Conservation (phyloP, 2,888 invertebrate species). For the Tromatobia lineatoria region DNA sequence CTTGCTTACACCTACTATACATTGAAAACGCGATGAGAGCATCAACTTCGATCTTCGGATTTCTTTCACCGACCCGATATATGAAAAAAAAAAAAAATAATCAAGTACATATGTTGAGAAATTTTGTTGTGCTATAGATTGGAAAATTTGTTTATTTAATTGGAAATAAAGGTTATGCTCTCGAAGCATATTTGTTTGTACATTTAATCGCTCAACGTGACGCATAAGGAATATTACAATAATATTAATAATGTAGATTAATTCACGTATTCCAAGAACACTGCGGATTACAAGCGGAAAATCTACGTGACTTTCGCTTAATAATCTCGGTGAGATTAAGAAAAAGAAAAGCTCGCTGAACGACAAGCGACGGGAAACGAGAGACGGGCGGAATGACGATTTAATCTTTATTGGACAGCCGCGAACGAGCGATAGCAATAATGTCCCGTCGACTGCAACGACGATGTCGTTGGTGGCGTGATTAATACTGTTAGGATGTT, state of each 20-base stretch:
- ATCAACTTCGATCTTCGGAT: constrained; percentile 3
- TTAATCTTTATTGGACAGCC: constrained; percentile 18
- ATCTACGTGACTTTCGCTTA: constrained; percentile 29
- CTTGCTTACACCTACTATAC: background rate
- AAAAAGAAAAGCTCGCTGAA: constrained; percentile 18
- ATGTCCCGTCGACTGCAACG: constrained; percentile 3
- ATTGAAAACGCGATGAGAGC: background rate
- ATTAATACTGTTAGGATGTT: constrained; percentile 19
- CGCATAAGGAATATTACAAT: background rate
- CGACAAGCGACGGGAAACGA: background rate
- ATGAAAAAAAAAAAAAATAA: background rate
- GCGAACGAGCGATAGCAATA: constrained; percentile 4
- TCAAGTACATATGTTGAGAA: background rate
- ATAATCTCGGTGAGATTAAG: constrained; percentile 46
- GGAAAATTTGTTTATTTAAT: background rate
- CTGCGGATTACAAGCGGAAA: background rate
- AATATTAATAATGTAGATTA: constrained; percentile 12
- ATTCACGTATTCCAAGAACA: constrained; percentile 10
- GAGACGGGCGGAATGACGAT: constrained; percentile 7
- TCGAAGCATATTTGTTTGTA: background rate
- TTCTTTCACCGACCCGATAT: constrained; percentile 6
- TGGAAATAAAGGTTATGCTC: background rate
- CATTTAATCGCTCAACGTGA: background rate
- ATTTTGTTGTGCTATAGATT: background rate
- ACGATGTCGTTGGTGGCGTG: background rate